Percentiles rank a stretch among this genome's conserved stretches.
Conservation (phyloP, 2,113 vertebrate genomes). For the Meleagris gallopavo region DNA sequence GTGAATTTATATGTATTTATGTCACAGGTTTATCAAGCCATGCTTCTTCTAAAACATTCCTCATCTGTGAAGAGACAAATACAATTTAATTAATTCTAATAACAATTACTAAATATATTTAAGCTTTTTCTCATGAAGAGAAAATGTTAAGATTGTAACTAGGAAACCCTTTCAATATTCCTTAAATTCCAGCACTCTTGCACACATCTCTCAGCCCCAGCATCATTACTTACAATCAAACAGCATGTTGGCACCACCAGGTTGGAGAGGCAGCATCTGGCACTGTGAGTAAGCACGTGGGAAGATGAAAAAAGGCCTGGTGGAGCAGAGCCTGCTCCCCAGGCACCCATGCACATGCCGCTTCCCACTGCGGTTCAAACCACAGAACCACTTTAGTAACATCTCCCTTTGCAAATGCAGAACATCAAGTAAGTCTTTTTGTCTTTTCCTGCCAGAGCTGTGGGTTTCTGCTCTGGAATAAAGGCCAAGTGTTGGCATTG, state of each 20-base stretch:
- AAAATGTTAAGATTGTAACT: not conserved
- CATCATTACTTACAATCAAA: not conserved
- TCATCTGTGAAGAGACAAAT: not conserved
- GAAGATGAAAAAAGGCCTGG: not conserved
- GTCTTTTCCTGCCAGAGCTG: not conserved
- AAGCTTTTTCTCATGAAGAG: not conserved
- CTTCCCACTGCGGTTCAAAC: not conserved
- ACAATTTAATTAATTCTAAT: not conserved
- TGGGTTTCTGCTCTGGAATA: not conserved
- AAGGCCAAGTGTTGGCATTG: not conserved
- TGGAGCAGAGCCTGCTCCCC: not conserved
- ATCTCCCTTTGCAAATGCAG: not conserved
- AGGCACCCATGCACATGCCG: rapidly evolving
- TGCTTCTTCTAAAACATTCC: not conserved
- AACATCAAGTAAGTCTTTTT: not conserved
- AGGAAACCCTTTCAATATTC: not conserved
- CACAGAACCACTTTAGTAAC: rapidly evolving
- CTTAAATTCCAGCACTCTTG: not conserved
- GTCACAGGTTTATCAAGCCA: not conserved
- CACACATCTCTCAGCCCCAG: not conserved
- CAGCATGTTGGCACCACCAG: not conserved
- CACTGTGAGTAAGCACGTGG: not conserved
- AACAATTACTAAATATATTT: not conserved
- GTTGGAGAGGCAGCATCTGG: not conserved
- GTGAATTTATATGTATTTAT: not conserved